A percentile compares a stretch with the other conserved stretches of the same genome.
Conservation (phyloP, 23 tunicate species). For the Ascidia mentula region DNA sequence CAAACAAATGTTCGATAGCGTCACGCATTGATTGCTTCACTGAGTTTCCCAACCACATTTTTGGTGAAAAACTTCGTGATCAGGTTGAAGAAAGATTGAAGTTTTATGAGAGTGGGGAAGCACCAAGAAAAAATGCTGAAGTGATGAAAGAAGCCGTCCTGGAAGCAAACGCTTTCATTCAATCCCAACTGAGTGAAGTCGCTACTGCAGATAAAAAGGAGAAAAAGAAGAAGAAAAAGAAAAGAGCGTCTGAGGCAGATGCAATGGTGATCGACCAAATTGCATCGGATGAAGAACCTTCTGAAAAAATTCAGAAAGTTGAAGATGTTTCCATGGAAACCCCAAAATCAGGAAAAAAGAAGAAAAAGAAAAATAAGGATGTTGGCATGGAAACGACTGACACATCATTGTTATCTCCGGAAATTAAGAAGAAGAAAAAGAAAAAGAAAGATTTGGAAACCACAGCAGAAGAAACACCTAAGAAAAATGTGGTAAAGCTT, state of each 20-base stretch:
- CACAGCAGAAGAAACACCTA: not conserved
- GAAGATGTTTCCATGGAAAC: not conserved
- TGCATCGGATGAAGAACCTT: conserved; percentile 4
- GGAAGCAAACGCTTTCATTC: conserved; percentile 38
- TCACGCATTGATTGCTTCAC: conserved; percentile 98
- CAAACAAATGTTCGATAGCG: conserved; percentile 97
- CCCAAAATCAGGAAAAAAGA: conserved; percentile 31
- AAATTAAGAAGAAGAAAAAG: conserved; percentile 74
- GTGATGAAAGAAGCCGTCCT: conserved; percentile 96
- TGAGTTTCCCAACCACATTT: conserved; percentile 70
- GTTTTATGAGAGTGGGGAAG: conserved; percentile 84
- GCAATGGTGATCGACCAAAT: not conserved
- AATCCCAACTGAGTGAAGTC: conserved; percentile 11
- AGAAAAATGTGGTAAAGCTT: not conserved
- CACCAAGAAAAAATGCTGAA: conserved; percentile 91
- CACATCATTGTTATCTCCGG: conserved; percentile 8
- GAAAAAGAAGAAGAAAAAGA: conserved; percentile 53
- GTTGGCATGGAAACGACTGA: not conserved
- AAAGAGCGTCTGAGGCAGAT: conserved; percentile 38
- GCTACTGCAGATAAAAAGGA: conserved; percentile 3
- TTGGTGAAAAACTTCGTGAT: conserved; percentile 92
- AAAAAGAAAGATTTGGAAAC: conserved; percentile 31
- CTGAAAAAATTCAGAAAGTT: conserved; percentile 12
- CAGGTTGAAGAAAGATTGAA: conserved; percentile 97
- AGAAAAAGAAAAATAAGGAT: conserved; percentile 26